These are phyloP conservation scores for Lamellibrachia columna DNA, from an alignment of 2,888 invertebrate species.

Conservation along the genomic window DNA sequence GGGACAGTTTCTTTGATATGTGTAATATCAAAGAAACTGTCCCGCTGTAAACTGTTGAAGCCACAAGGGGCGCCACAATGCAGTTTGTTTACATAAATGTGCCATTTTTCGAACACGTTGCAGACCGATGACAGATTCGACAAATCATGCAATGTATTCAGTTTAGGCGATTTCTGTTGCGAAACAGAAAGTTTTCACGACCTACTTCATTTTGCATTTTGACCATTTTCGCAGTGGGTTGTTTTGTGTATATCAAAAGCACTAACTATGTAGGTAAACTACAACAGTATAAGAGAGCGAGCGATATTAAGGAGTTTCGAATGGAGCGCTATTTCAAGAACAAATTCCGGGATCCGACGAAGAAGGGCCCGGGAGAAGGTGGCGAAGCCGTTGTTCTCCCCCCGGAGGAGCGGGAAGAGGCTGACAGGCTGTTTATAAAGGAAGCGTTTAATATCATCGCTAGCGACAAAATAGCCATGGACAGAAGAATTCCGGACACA, in stretches of 20 bases:
- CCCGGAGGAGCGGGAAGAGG: slow-evolving; percentile 70
- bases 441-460: slow-evolving; percentile 88
- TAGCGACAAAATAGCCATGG: slow-evolving; percentile 87
- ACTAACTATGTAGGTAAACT: background rate
- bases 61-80: background rate
- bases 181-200: background rate
- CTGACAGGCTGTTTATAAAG: slow-evolving; percentile 78
- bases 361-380: slow-evolving; percentile 59
- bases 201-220: background rate
- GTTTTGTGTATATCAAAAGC: background rate
- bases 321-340: slow-evolving; percentile 12
- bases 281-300: slow-evolving; percentile 1
- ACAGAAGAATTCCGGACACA: slow-evolving; percentile 79
- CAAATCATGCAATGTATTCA: background rate
- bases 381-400: slow-evolving; percentile 54
- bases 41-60: background rate
- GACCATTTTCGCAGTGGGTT: background rate
- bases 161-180: slow-evolving; percentile 4
- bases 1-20: no score
- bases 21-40: no score
- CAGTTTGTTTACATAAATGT: background rate
- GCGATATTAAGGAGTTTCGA: background rate
- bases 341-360: background rate
- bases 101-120: background rate
- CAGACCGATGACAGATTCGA: background rate